Percentiles rank a stretch among this genome's conserved stretches.
Conservation (phyloP, 2,888 invertebrate genomes). For the Trachelus stipa region DNA sequence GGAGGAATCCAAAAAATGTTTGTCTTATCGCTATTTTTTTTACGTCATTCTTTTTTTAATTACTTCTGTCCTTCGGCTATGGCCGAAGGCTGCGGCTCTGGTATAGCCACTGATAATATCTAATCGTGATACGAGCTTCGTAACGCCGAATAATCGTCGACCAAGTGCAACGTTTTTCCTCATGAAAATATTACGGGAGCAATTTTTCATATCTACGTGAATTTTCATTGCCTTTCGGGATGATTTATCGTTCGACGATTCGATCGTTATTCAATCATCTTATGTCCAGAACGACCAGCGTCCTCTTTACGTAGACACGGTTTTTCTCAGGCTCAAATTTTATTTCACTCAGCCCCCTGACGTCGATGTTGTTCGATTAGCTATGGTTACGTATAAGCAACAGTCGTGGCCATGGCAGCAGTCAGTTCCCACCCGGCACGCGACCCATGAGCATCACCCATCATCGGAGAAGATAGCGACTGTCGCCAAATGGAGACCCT, state of each 20-base stretch:
- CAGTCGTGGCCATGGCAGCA: constrained; percentile 48
- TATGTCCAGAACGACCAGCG: not conserved
- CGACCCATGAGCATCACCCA: constrained; percentile 53
- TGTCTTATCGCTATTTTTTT: not conserved
- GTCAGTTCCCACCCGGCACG: constrained; percentile 59
- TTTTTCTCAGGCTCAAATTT: not conserved
- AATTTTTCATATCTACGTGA: not conserved
- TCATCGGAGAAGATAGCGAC: constrained; percentile 1
- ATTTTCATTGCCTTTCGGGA: not conserved
- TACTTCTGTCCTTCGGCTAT: not conserved
- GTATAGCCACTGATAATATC: not conserved
- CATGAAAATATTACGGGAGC: not conserved
- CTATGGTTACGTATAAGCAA: constrained; percentile 48
- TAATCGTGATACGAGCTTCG: not conserved
- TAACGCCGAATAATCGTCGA: not conserved
- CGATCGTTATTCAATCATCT: not conserved
- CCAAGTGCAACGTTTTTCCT: not conserved
- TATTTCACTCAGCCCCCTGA: constrained; percentile 3
- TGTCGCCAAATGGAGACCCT: not conserved
- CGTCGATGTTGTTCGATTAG: constrained; percentile 39
- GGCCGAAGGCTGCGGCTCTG: too few species aligned
- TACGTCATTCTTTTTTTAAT: not conserved
- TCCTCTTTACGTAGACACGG: not conserved
- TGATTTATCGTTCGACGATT: not conserved
- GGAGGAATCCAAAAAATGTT: not conserved